These are phyloP conservation scores for Eonycteris spelaea DNA, from an alignment of 2,113 vertebrate species.

Conservation along the genomic window DNA sequence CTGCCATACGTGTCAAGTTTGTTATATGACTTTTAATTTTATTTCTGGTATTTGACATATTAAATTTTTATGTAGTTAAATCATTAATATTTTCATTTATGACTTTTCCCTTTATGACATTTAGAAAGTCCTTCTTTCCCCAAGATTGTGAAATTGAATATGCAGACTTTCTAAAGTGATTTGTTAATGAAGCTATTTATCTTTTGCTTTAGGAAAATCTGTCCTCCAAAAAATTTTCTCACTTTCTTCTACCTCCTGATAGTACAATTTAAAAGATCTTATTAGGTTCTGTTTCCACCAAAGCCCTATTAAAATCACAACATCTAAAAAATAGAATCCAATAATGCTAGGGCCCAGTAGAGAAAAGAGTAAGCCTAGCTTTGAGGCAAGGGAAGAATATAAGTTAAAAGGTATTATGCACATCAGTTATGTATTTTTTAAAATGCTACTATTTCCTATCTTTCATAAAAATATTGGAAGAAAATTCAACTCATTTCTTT, in stretches of 20 bases:
- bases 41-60: neutral
- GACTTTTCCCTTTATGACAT: constrained; percentile 31
- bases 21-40: constrained; percentile 1
- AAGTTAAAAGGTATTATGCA: neutral
- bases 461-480: neutral
- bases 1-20: neutral
- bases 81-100: constrained; percentile 20
- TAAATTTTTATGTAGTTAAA: neutral
- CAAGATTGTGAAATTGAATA: neutral
- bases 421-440: neutral
- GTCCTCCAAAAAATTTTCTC: constrained; percentile 19
- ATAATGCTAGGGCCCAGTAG: neutral
- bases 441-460: neutral
- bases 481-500: neutral
- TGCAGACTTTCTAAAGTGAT: neutral
- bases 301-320: constrained; percentile 25
- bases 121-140: constrained; percentile 34
- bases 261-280: constrained; percentile 17
- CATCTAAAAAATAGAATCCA: neutral
- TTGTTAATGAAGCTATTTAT: constrained; percentile 13
- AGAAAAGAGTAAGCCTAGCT: neutral
- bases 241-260: neutral
- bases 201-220: constrained; percentile 34
- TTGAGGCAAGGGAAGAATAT: neutral
- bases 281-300: constrained; percentile 17